Evolutionary conservation across 2,797 vertebrate species (phyloP).

Genomic region (Sebastiscus albofasciatus): DNA sequence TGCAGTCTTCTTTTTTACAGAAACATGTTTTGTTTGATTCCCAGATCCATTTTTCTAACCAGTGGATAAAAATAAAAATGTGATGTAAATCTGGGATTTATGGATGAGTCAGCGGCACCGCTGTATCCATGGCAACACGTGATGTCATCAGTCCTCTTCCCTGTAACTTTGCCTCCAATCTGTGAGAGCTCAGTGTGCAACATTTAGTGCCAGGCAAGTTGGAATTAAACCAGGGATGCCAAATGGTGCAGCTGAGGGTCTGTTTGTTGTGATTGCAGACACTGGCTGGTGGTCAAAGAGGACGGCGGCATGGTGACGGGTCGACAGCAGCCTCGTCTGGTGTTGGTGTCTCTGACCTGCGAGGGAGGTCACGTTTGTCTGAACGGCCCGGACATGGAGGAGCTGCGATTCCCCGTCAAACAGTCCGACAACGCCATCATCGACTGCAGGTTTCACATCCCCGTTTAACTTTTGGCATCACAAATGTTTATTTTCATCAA

Average conservation of each 20-base stretch:
- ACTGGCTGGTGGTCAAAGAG: constrained; percentile 91
- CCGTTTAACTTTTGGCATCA: fast-evolving
- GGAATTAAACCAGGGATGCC: neutral
- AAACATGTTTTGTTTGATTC: neutral
- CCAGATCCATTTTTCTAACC: neutral
- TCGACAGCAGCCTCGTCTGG: constrained; percentile 91
- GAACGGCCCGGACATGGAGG: constrained; percentile 86
- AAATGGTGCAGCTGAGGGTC: neutral
- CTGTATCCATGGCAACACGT: constrained; percentile 3
- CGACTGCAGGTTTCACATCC: constrained; percentile 86
- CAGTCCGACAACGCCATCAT: constrained; percentile 75
- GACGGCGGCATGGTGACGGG: constrained; percentile 92
- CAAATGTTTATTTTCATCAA: neutral
- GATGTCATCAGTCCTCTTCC: neutral
- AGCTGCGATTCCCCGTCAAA: constrained; percentile 78
- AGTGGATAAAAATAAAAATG: neutral
- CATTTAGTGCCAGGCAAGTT: neutral
- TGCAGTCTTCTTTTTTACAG: neutral
- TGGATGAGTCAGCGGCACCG: neutral
- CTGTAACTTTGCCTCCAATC: neutral
- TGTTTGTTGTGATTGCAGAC: constrained; percentile 76
- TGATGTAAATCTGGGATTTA: constrained; percentile 23
- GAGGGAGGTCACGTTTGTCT: constrained; percentile 76
- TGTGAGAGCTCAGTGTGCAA: neutral
- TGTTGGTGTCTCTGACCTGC: constrained; percentile 83